Percentiles rank a stretch among this genome's conserved stretches.
Evolutionary conservation across 2,888 invertebrate species (phyloP).

Genomic region (Erebia epiphron): DNA sequence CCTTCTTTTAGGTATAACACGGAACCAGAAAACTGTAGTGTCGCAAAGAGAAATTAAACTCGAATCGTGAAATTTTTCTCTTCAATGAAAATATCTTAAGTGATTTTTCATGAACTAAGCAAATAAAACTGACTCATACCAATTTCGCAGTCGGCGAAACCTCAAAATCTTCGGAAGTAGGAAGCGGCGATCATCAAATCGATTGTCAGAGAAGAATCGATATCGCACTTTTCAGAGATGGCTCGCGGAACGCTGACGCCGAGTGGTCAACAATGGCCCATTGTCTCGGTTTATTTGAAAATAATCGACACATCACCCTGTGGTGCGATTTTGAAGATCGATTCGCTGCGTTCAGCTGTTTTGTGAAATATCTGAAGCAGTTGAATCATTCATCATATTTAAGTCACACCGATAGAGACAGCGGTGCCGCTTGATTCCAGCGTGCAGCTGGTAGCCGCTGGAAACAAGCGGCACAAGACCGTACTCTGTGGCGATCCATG

Average conservation of each 20-base stretch:
- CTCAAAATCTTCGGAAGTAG: conserved; percentile 40
- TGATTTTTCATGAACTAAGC: background rate
- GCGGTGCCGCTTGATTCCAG: too few relatives aligned
- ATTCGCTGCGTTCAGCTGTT: conserved; percentile 22
- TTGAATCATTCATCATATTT: conserved; percentile 9
- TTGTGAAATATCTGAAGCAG: conserved; percentile 8
- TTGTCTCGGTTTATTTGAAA: conserved; percentile 70
- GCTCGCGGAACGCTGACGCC: conserved; percentile 60
- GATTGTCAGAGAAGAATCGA: conserved; percentile 63
- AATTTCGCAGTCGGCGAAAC: conserved; percentile 28
- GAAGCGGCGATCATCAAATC: conserved; percentile 50
- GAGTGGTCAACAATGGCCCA: conserved; percentile 71
- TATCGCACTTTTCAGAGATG: conserved; percentile 49
- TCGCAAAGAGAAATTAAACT: too few relatives aligned
- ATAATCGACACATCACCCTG: conserved; percentile 59
- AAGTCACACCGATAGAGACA: background rate
- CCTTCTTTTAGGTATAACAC: too few relatives aligned
- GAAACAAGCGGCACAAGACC: too few relatives aligned
- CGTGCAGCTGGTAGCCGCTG: too few relatives aligned
- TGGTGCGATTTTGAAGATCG: conserved; percentile 23
- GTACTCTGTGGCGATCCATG: too few relatives aligned
- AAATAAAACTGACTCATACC: conserved; percentile 33
- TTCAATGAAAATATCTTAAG: background rate
- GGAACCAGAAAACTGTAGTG: too few relatives aligned
- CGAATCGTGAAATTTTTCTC: too few relatives aligned